Base-by-base conservation (phyloP, 2,888 invertebrate species). In the Arge pagana region DNA sequence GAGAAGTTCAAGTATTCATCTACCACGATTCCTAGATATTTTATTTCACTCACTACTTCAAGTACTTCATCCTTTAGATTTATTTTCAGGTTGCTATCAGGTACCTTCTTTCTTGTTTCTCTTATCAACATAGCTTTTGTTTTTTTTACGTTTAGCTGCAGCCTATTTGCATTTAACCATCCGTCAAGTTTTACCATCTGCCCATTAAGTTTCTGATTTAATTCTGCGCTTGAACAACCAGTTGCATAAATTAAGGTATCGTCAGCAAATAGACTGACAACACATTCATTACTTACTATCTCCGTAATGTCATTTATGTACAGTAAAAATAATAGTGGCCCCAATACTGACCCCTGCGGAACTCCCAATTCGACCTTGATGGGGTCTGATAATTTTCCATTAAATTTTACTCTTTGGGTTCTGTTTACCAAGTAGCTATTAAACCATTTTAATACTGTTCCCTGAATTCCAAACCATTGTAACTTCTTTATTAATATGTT, bases 251-350 rank as follows among this genome's bases (percentile, higher is more conserved):
- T 28, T 1, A 28, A 10, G 11, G 28, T 2, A 28, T 43, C 50
- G 24, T 51, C 43, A 1, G 51, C 33, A 51, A 51, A 51, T 6
- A 51, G 26, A 7, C 28, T 36, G 13, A 30, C 45, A 51, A n/a
- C n/a, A n/a, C n/a, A n/a, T n/a, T n/a, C n/a, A n/a, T n/a, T n/a
- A n/a, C n/a, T n/a, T n/a, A n/a, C n/a, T 7, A 24, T 13, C 4
- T 23, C 28, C 11, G 16, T 21, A 3, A 51, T 30, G 13, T 51
- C 45, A 35, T 51, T 51, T 19, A 51, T 43, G 23, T 43, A 51
- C 13, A 51, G 3, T 1, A 51, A 24, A 15, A 51, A 51, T 26
- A 51, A 23, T 16, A 36, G 8, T 30, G 51, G 10, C 23, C 35
- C 51, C n/a, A 51, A 23, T 11, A 43, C 26, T 11, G 33, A 31